Percentiles rank a stretch among this genome's conserved stretches.
phyloP scores from a whole-genome alignment of 2,797 vertebrate genomes.

The Chelon auratus region DNA sequence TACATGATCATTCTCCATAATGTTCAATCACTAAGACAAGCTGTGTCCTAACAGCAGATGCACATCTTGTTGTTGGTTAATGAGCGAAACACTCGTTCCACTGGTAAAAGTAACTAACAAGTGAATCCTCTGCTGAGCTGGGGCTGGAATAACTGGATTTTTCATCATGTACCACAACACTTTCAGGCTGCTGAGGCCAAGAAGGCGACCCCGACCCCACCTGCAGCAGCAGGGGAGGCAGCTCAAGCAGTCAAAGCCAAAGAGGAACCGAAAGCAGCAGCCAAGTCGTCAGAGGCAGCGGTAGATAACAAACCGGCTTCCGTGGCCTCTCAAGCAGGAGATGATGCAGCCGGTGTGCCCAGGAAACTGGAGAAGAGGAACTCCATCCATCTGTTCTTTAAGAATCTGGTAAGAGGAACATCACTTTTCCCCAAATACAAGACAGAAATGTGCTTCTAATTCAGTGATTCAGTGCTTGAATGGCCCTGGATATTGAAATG shows the following conservation, averaged over 20 bases:
- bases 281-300: constrained; percentile 66
- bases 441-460: background rate
- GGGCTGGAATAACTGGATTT: background rate
- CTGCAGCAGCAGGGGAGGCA: constrained; percentile 58
- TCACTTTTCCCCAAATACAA: background rate
- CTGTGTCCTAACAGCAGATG: constrained; percentile 53
- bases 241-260: constrained; percentile 71
- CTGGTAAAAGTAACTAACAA: background rate
- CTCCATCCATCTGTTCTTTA: constrained; percentile 93
- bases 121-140: background rate
- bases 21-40: constrained; percentile 35
- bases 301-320: constrained; percentile 75
- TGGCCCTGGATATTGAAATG: background rate
- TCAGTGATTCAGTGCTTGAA: background rate
- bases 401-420: constrained; percentile 87
- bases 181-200: constrained; percentile 76
- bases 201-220: constrained; percentile 66
- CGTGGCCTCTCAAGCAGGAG: constrained; percentile 76
- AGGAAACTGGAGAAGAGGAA: constrained; percentile 93
- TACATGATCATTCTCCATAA: constrained; percentile 32
- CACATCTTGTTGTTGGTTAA: constrained; percentile 29
- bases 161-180: background rate
- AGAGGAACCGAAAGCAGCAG: constrained; percentile 80
- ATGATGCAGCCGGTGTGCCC: constrained; percentile 70
- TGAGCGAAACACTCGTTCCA: background rate